Evolutionary conservation across 1,140 invertebrate genomes (phyloP), one percentile per base, ranked within the genome.

Genomic region (Drosophila novamexicana): DNA sequence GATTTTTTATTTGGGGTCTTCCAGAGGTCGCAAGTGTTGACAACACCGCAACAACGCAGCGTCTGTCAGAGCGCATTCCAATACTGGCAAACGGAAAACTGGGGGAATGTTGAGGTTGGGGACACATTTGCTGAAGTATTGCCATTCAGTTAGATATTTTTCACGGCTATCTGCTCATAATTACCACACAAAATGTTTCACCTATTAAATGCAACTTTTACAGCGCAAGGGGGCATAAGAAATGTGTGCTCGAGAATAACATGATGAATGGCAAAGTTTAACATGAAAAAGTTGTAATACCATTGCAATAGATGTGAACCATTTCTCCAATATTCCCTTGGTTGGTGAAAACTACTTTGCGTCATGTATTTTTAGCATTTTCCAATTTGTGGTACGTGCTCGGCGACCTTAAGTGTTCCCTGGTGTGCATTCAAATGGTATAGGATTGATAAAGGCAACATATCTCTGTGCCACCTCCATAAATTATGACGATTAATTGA

Each of bases 371-470:
- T 52, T 64, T 47, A 56, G 66, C 62, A 44, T 50, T 73, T 70
- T 64, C 49, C 70, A 73, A 73, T 73, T 61, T 67, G 70, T 73
- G 54, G 47, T 18, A 67, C 64, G 56, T 68, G 70, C 69, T 66
- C 47, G 69, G 9, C 40, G 64, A 61, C 39, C 61, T 73, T 73
- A 73, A 84, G 53, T 52, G 68, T 49, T 74, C 81, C 74, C 81
- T 29, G 36, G 58, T 39, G 79, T 53, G 49, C n/a, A 68, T 67
- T 82, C 39, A 71, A 82, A 68, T 64, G 34, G 42, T 47, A 70
- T 62, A 49, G 34, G 52, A 66, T 73, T 73, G 64, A 59, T 80
- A 69, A 42, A 50, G 47, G 14, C 63, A 56, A 40, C 32, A 16
- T 37, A 52, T 36, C 49, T 47, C 49, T 22, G 9, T 29, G 49